Percentiles rank a stretch among this genome's conserved stretches.
Evolutionary conservation across 2,113 vertebrate genomes (phyloP).

Genomic region (Malurus cyaneus): DNA sequence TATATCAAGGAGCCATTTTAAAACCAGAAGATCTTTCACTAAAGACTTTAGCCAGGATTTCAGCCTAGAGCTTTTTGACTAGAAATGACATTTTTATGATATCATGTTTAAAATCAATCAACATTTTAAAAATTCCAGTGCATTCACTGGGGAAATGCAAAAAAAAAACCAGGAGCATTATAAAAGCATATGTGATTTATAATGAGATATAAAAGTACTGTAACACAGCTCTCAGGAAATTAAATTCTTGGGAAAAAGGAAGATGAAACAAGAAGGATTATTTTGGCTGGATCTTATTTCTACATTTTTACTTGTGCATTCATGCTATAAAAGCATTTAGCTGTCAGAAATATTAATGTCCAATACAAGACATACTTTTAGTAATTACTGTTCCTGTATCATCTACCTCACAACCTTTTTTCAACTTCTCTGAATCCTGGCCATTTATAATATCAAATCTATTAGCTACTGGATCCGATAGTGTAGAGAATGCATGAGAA

Average conservation of each 20-base stretch:
- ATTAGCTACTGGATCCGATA: not conserved
- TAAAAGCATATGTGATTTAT: constrained; percentile 15
- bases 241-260: not conserved
- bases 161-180: not conserved
- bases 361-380: not conserved
- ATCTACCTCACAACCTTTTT: not conserved
- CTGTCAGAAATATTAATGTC: not conserved
- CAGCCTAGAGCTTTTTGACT: not conserved
- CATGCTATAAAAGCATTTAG: not conserved
- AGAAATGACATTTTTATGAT: not conserved
- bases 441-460: not conserved
- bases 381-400: not conserved
- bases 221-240: not conserved
- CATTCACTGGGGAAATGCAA: not conserved
- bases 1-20: not conserved
- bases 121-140: not conserved
- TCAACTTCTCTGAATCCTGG: not conserved
- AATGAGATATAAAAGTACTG: not conserved
- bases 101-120: not conserved
- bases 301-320: not conserved
- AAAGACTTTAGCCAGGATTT: not conserved
- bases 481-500: not conserved
- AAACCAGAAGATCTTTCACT: constrained; percentile 33
- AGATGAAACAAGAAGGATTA: not conserved
- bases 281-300: not conserved